Conservation (phyloP, 2,888 invertebrate genomes). For the Tetranychus truncatus region DNA sequence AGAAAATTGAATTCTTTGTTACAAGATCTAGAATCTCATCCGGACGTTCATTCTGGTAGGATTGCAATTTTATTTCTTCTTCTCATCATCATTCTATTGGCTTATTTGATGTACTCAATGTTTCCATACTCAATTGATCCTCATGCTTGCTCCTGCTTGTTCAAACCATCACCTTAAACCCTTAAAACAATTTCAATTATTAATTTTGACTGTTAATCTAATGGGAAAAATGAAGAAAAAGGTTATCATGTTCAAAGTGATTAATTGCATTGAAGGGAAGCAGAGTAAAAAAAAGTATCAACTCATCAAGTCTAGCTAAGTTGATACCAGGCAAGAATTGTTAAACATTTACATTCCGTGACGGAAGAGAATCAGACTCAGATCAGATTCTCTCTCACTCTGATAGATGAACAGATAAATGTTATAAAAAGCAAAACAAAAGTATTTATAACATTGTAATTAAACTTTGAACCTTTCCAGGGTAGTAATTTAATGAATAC, state of each 20-base stretch:
- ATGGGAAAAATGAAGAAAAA: too few relatives aligned
- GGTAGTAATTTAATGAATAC: background rate
- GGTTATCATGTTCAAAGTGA: background rate
- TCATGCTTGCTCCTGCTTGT: background rate
- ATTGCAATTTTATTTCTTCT: background rate
- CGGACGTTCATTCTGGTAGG: background rate
- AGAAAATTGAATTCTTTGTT: constrained; percentile 48
- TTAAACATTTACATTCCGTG: background rate
- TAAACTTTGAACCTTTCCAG: background rate
- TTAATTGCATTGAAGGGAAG: background rate
- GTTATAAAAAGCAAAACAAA: background rate
- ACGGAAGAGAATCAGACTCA: background rate
- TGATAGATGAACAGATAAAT: too few relatives aligned
- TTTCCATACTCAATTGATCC: background rate
- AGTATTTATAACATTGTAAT: background rate
- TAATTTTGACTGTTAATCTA: too few relatives aligned
- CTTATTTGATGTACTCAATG: background rate
- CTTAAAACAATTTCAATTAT: too few relatives aligned
- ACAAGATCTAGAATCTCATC: constrained; percentile 68
- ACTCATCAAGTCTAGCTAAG: background rate
- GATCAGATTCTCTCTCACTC: background rate
- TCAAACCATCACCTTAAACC: background rate
- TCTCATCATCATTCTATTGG: background rate
- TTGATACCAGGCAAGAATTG: background rate
- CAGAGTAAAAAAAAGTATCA: background rate